These are phyloP conservation scores for Paraescarpia echinospica DNA, from an alignment of 1,140 invertebrate species.

Conservation along the genomic window DNA sequence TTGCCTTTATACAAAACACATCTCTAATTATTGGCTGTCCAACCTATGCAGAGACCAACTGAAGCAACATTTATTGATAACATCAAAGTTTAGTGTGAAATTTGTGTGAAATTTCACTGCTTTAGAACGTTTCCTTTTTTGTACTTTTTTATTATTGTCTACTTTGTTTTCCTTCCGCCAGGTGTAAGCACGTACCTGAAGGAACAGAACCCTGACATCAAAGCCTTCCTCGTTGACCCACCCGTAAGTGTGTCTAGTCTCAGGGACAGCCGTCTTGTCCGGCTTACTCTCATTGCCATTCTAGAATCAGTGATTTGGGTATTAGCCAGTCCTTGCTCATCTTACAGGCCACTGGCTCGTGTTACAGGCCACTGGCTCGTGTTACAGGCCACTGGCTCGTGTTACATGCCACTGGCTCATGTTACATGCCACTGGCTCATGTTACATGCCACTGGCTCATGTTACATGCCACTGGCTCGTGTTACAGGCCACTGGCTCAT, in stretches of 20 bases:
- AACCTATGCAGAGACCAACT: neutral
- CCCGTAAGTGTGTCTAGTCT: constrained; percentile 43
- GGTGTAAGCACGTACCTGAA: constrained; percentile 55
- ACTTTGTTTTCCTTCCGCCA: constrained; percentile 24
- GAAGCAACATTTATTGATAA: neutral
- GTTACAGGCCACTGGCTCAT: too few species aligned
- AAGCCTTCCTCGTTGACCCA: constrained; percentile 55
- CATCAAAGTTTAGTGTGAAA: too few species aligned
- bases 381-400: too few species aligned
- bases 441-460: too few species aligned
- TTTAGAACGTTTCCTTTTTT: neutral
- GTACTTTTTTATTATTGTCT: neutral
- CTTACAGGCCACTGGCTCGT: too few species aligned
- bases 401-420: too few species aligned
- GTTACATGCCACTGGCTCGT: too few species aligned
- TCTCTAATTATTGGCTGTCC: neutral
- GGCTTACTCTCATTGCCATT: too few species aligned
- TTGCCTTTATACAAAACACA: neutral
- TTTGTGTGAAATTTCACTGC: neutral
- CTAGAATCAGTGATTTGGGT: neutral
- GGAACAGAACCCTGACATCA: constrained; percentile 54
- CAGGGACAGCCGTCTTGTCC: too few species aligned
- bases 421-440: too few species aligned
- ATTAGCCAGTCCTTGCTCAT: too few species aligned
- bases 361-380: too few species aligned